Evolutionary conservation across 2,888 invertebrate genomes (phyloP), one percentile per base, ranked within the genome.

Genomic region (Ornithoptera alexandrae): DNA sequence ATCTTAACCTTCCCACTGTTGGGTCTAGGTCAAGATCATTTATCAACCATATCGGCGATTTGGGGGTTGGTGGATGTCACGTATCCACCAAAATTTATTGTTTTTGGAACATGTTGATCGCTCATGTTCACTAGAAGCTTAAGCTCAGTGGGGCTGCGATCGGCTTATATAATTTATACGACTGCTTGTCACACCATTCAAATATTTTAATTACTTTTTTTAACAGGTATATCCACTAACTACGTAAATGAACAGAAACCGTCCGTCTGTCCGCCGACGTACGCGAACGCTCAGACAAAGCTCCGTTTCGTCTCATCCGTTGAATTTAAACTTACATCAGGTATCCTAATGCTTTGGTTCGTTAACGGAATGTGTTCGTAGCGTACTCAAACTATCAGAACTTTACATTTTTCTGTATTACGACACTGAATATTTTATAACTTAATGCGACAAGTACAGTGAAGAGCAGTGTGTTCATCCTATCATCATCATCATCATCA

Each of bases 261-360:
- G 0, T 74, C 83, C 0, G 81, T 76, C 36, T 85, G 83, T 73
- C 84, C 89, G 20, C 93, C 80, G 61, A 88, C 81, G 0, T 89
- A 81, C 58, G 88, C 76, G 77, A 93, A 81, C 81, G 93, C 78
- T 73, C 92, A 89, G 75, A 95, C 96, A 74, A 96, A 96, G 91
- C 93, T 97, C 74, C 94, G 97, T 77, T 97, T 97, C 90, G 96
- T 96, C 69, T 95, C 96, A 74, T 96, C 96, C 62, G 96, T 97
- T 78, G 97, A 97, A 85, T 95, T 95, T 87, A 96, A 95, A 83
- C 94, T 96, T 84, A 95, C 95, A 73, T 95, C 97, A 88, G 95
- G 95, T 95, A 93, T 87, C 24, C 60, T 36, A 15, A 50, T 18
- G 18, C 5, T 50, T 50, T 50, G 15, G 17, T 50, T 15, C 50